A percentile compares a stretch with the other conserved stretches of the same genome.
These are phyloP conservation scores for Itoplectis maculator DNA, from an alignment of 2,888 invertebrate genomes.

Conservation along the genomic window DNA sequence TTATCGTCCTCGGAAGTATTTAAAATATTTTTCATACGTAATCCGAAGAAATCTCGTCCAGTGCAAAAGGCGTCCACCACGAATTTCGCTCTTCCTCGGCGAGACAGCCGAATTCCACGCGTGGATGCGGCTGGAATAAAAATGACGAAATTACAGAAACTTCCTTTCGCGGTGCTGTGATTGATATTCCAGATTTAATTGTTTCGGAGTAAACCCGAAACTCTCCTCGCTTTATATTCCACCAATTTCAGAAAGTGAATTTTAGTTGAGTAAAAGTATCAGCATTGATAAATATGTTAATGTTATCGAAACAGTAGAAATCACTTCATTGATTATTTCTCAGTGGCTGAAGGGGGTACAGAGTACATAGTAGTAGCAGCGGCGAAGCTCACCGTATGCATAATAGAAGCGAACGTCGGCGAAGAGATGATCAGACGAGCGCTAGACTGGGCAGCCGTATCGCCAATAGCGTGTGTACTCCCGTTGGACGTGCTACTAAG, in stretches of 20 bases:
- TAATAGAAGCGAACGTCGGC: constrained; percentile 35
- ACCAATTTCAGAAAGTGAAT: no score
- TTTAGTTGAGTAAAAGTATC: no score
- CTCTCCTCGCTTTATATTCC: no score
- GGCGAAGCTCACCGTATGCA: constrained; percentile 1
- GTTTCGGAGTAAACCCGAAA: no score
- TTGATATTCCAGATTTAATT: no score
- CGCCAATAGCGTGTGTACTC: not conserved
- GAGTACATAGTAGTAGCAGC: constrained; percentile 9
- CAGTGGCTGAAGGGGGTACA: constrained; percentile 27
- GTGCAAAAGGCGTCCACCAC: not conserved
- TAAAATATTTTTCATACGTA: constrained; percentile 8
- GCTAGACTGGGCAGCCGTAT: constrained; percentile 25
- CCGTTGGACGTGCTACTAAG: constrained; percentile 18
- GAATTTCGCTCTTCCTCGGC: not conserved
- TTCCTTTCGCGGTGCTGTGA: no score
- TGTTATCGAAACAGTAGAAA: no score
- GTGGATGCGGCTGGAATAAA: no score
- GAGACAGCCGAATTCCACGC: no score
- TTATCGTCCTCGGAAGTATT: not conserved
- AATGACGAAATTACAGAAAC: no score
- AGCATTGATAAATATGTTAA: no score
- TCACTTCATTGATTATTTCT: no score
- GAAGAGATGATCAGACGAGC: constrained; percentile 53
- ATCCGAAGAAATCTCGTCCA: not conserved